phyloP scores from a whole-genome alignment of 2,797 vertebrate species.

The Aviceda leuphotes region DNA sequence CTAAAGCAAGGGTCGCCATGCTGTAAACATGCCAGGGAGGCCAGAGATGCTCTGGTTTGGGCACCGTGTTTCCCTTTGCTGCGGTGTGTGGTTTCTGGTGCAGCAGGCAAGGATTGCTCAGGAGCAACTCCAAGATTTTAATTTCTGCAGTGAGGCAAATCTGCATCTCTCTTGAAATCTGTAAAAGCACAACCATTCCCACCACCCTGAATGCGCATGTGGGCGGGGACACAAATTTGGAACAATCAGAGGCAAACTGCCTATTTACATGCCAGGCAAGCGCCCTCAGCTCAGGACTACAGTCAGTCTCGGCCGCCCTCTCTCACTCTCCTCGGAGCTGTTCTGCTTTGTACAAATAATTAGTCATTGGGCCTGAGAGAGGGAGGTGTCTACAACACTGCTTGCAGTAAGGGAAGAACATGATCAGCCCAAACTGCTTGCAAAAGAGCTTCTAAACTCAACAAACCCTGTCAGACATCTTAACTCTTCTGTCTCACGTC shows the following conservation, averaged over 20 bases:
- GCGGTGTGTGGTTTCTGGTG: neutral
- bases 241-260: neutral
- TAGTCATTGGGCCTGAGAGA: neutral
- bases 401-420: neutral
- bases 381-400: neutral
- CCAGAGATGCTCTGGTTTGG: neutral
- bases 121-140: neutral
- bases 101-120: neutral
- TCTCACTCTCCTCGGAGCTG: neutral
- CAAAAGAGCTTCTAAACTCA: neutral
- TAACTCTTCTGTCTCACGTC: neutral
- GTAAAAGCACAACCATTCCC: neutral
- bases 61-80: neutral
- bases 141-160: neutral
- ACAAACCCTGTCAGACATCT: neutral
- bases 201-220: neutral
- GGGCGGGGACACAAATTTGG: neutral
- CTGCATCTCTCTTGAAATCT: neutral
- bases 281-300: fast-evolving
- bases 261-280: neutral
- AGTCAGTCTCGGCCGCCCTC: fast-evolving
- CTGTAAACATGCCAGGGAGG: neutral
- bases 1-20: neutral
- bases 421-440: neutral
- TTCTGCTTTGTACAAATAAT: neutral